Evolutionary conservation across 1,140 invertebrate genomes (phyloP), one percentile per base, ranked within the genome.

Genomic region (Nylanderia fulva): DNA sequence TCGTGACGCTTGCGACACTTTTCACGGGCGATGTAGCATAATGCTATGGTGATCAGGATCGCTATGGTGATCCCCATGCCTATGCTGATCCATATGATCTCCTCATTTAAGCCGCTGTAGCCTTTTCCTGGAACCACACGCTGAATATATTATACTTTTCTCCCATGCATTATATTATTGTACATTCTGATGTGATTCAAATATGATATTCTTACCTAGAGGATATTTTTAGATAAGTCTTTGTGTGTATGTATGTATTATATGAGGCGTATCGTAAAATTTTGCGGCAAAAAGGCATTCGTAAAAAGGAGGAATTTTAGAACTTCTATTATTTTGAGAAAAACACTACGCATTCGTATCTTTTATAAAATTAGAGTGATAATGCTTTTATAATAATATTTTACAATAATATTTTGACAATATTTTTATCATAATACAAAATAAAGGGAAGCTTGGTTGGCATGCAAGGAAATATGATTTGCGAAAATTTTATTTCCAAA

Each of bases 11-110:
- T 97, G 83, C 96, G 96, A 93, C 97, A 97, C 91, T 97, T 98
- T 94, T 98, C 97, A 58, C 96, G 95, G 18, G 97, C 95, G 66
- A 98, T 97, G 91, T 97, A 98, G 93, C 97, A 98, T 1, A 98
- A 94, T 0, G 97, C 97, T 84, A 98, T 97, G 1, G 96, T 97
- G 91, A 98, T 98, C 3, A 98, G 95, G 0, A 98, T 95, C 0
- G 96, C 97, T 77, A 98, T 98, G n/a, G 97, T 97, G 66, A 97
- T 97, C 5, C 97, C 97, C 97, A 98, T 98, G 27, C 97, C 97
- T 90, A 98, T 97, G 93, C 97, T 97, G 88, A 97, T 97, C 97
- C 97, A 98, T 90, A 98, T 98, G 86, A 98, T 98, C 92, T 97
- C 97, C 93, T 98, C 97, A 93, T 98, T 98, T 92, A 98, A 97